phyloP scores from a whole-genome alignment of 2,797 vertebrate genomes.

The Aldrovandia affinis region DNA sequence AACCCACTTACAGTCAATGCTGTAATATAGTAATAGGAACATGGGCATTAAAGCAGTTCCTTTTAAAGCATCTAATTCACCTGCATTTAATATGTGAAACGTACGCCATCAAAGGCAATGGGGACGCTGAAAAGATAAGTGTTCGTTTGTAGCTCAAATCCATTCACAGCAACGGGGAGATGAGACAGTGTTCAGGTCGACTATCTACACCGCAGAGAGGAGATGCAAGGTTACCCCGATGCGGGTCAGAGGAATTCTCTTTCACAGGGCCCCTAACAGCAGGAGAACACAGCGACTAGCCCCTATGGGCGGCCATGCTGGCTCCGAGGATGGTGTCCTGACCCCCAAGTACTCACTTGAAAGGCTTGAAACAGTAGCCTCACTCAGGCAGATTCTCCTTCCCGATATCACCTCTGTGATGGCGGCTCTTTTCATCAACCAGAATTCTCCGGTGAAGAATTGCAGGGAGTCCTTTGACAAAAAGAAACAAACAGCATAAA shows the following conservation, averaged over 20 bases:
- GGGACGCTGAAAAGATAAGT: conserved; percentile 4
- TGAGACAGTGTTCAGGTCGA: conserved; percentile 9
- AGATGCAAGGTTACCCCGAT: conserved; percentile 26
- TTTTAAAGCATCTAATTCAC: background rate
- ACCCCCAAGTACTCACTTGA: conserved; percentile 4
- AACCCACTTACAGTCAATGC: background rate
- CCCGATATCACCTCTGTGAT: background rate
- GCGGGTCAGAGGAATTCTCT: background rate
- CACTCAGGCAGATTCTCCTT: background rate
- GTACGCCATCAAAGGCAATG: conserved; percentile 18
- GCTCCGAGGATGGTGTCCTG: background rate
- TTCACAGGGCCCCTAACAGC: conserved; percentile 9
- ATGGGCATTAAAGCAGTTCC: background rate
- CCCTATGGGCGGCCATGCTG: conserved; percentile 9
- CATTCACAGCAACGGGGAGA: background rate
- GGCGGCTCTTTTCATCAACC: background rate
- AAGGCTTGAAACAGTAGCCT: conserved; percentile 5
- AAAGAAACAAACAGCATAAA: background rate
- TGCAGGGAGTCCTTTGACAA: background rate
- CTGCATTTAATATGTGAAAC: background rate
- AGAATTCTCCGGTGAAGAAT: background rate
- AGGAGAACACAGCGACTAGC: conserved; percentile 9
- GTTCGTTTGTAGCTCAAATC: background rate
- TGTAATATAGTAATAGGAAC: background rate
- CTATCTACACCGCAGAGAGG: background rate